Evolutionary conservation across 2,797 vertebrate species (phyloP).

Genomic region (Lutjanus campechanus): DNA sequence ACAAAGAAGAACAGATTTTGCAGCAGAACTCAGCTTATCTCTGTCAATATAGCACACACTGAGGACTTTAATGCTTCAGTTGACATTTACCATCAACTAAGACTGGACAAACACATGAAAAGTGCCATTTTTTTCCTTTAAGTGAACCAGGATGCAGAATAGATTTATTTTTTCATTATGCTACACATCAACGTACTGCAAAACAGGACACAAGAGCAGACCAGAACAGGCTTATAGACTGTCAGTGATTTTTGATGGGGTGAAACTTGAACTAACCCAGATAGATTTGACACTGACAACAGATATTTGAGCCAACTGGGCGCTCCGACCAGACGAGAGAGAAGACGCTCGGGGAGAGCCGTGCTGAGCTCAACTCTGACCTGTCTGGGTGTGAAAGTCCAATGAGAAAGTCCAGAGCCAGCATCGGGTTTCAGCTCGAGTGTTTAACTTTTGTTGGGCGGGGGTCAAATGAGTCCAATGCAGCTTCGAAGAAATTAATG

Average conservation of each 20-base stretch:
- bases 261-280: slow-evolving; percentile 48
- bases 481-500: slow-evolving; percentile 56
- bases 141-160: slow-evolving; percentile 1
- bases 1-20: too few relatives aligned
- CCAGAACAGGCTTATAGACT: slow-evolving; percentile 9
- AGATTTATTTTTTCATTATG: not conserved
- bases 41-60: too few relatives aligned
- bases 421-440: slow-evolving; percentile 63
- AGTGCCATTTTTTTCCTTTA: too few relatives aligned
- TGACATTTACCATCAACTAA: too few relatives aligned
- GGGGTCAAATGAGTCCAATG: slow-evolving; percentile 69
- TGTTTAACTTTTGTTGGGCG: slow-evolving; percentile 49
- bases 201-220: slow-evolving; percentile 4
- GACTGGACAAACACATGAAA: too few relatives aligned
- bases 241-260: slow-evolving; percentile 19
- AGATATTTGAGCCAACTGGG: slow-evolving; percentile 48
- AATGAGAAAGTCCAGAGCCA: slow-evolving; percentile 71
- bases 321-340: slow-evolving; percentile 38
- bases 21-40: too few relatives aligned
- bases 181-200: not conserved
- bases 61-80: too few relatives aligned
- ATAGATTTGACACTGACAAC: slow-evolving; percentile 43
- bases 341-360: slow-evolving; percentile 46
- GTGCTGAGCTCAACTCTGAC: slow-evolving; percentile 69
- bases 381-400: slow-evolving; percentile 69